phyloP scores from a whole-genome alignment of 2,888 invertebrate genomes.

The Dermolepida albohirtum region DNA sequence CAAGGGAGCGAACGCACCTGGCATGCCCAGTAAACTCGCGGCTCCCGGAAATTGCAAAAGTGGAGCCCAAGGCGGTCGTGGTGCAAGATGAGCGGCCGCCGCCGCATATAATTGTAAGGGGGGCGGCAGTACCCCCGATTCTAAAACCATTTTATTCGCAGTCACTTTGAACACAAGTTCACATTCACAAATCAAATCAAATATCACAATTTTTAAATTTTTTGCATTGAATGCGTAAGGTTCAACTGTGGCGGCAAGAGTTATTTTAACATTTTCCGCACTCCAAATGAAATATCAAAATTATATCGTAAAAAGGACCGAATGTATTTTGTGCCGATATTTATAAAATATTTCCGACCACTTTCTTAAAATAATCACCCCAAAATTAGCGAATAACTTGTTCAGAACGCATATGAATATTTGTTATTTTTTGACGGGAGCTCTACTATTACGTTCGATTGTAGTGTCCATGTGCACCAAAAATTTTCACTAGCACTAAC shows the following conservation, averaged over 20 bases:
- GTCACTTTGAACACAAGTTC: conserved; percentile 52
- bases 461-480: conserved; percentile 43
- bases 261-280: background rate
- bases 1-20: conserved; percentile 64
- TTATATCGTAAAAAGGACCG: too few species aligned
- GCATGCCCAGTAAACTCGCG: conserved; percentile 65
- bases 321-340: too few species aligned
- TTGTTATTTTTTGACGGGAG: too few species aligned
- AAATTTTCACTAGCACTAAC: conserved; percentile 27
- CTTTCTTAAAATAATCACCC: too few species aligned
- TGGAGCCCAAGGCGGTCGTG: conserved; percentile 69
- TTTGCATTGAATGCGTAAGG: background rate
- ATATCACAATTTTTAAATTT: conserved; percentile 4
- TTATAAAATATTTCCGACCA: too few species aligned
- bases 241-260: background rate
- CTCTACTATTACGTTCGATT: conserved; percentile 10
- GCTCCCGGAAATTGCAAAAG: conserved; percentile 66
- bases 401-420: too few species aligned
- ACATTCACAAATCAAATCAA: conserved; percentile 43
- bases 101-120: conserved; percentile 78
- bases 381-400: too few species aligned
- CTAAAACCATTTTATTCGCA: conserved; percentile 71
- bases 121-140: conserved; percentile 74
- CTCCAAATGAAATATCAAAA: too few species aligned
- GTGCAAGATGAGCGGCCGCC: conserved; percentile 74